Evolutionary conservation across 2,797 vertebrate species (phyloP), one percentile per base, ranked within the genome.

Genomic region (Sibirionetta formosa): DNA sequence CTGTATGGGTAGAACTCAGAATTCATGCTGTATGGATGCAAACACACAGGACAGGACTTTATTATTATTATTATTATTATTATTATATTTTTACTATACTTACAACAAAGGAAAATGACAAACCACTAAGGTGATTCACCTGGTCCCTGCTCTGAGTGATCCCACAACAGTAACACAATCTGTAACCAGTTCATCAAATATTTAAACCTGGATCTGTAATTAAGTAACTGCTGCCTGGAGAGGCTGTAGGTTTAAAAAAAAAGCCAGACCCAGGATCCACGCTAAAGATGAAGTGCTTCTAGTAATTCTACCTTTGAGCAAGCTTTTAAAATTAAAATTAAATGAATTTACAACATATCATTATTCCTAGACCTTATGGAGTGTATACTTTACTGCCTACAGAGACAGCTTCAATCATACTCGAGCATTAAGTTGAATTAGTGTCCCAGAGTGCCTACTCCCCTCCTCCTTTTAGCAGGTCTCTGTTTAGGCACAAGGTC

Each of bases 241-340:
- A 82, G 14, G 23, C 13, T 27, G 7, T 3, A 88, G 15, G 29
- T 63, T 56, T 31, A 50, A 53, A 22, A 51, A 50, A 51, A 56
- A 36, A 50, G 6, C 14, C 70, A 86, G 7, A 82, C 24, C 6
- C 19, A 90, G 58, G 38, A 90, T 44, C 26, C 50, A 77, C 48
- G 36, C 23, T 69, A 73, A 40, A 77, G 18, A 51, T 72, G 18
- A 70, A 92, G 61, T 64, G 53, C 33, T 93, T 90, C 64, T 83
- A 81, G 33, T 70, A 76, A 81, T 95, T 72, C 83, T 86, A 86
- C 42, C 61, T 91, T 78, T 64, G 46, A 93, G 53, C 23, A 85
- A 92, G 78, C 40, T 82, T 94, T 93, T 70, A 86, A 93, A 96
- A 92, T 73, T 68, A 93, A 91, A 95, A 91, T 71, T 38, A 86